Conservation (phyloP, 2,113 vertebrate species). For the Neoarius graeffei region DNA sequence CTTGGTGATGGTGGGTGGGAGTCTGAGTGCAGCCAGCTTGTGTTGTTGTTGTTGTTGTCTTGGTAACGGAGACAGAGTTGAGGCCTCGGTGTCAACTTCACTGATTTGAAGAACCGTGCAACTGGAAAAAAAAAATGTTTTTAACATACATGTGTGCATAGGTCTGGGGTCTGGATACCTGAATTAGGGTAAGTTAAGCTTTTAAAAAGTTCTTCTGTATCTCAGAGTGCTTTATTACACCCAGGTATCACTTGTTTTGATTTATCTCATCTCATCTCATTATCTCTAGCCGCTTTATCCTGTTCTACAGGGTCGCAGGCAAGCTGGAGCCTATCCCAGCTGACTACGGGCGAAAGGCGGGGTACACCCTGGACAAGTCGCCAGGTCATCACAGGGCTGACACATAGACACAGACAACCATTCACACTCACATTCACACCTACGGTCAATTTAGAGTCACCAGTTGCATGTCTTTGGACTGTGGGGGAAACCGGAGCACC, state of each 20-base stretch:
- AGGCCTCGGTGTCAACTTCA: slow-evolving; percentile 6
- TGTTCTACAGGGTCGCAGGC: too few relatives aligned
- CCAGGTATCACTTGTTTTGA: not conserved
- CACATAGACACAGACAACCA: too few relatives aligned
- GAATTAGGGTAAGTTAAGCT: slow-evolving; percentile 26
- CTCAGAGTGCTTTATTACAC: not conserved
- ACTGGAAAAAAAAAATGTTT: not conserved
- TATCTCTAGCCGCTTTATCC: too few relatives aligned
- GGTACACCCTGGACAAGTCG: too few relatives aligned
- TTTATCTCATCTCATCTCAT: too few relatives aligned
- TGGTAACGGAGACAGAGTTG: slow-evolving; percentile 58
- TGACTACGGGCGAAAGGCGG: too few relatives aligned
- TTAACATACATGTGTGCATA: not conserved
- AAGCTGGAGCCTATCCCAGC: too few relatives aligned
- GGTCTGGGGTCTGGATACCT: not conserved
- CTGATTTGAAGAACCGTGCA: not conserved
- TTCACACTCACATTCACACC: too few relatives aligned
- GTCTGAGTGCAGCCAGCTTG: slow-evolving; percentile 28
- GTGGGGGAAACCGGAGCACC: too few relatives aligned
- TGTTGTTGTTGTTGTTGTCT: slow-evolving; percentile 64
- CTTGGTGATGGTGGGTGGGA: slow-evolving; percentile 57
- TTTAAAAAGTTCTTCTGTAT: not conserved
- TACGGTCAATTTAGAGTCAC: too few relatives aligned
- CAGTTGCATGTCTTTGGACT: too few relatives aligned
- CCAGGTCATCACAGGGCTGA: too few relatives aligned